Conservation (phyloP, 2,113 vertebrate species). For the Microcebus jonahi region DNA sequence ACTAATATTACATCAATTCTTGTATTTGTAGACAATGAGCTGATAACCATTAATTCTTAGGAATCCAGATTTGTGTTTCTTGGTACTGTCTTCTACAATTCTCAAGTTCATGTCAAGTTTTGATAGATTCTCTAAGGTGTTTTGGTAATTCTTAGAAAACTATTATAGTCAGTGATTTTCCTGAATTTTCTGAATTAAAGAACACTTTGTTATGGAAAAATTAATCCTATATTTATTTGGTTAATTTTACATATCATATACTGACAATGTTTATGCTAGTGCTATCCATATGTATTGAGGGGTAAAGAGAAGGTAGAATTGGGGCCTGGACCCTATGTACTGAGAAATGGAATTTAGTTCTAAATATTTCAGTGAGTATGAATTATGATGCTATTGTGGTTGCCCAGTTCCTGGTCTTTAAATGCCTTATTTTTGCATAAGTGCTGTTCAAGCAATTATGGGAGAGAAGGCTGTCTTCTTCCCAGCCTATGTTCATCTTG, state of each 20-base stretch:
- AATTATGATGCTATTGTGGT: not conserved
- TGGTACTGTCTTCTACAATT: not conserved
- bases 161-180: not conserved
- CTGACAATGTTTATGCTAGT: not conserved
- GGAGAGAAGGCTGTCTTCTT: not conserved
- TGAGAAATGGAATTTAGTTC: not conserved
- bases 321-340: not conserved
- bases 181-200: not conserved
- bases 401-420: not conserved
- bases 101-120: constrained; percentile 7
- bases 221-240: not conserved
- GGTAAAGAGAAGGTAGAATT: not conserved
- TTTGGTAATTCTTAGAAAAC: constrained; percentile 31
- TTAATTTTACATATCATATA: not conserved
- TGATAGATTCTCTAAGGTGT: not conserved
- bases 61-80: not conserved
- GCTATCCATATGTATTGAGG: not conserved
- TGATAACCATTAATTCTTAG: not conserved
- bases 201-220: constrained; percentile 1
- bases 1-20: not conserved
- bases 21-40: not conserved
- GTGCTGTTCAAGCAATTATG: not conserved
- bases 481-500: not conserved
- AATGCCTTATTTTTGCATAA: not conserved
- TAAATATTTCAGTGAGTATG: not conserved